Base-by-base conservation (phyloP, 2,888 invertebrate species). In the Ischnura elegans region DNA sequence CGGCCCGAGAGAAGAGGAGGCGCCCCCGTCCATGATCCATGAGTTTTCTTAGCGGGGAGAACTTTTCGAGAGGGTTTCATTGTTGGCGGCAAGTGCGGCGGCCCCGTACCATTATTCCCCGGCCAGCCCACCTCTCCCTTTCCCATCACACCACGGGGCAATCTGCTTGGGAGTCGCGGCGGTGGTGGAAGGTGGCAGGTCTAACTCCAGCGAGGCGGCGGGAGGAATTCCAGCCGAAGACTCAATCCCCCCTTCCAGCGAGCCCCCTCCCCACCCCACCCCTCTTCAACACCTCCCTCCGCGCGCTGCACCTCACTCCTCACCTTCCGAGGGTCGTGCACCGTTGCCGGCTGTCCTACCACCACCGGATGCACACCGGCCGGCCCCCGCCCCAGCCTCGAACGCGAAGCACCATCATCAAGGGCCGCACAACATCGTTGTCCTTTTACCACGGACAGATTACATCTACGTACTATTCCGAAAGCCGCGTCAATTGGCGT, bases 1-100 rank as follows among this genome's bases (percentile, higher is more conserved):
- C 87, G 29, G 51, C 47, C 8, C 5, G 21, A 36, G 87, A 29
- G 8, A 6, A 29, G 8, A 6, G 29, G 25, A 51, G 90, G 90
- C 90, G 61, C 90, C 90, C 90, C 5, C 29, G 29, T 43, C 90
- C 25, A 61, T 61, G 55, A 6, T 29, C 8, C 2, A 42, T 45
- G 55, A 42, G 90, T 90, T 90, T 90, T 90, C 90, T 90, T 66
- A 90, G 90, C 13, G 51, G 51, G 87, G 90, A 13, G 10, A 43
- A 43, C 25, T 66, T 66, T 45, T 61, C n/a, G 61, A 61, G 61
- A 55, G 42, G 90, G 61, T 90, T 90, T 90, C 90, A 90, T 90
- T 90, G 90, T 90, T 90, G 61, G 90, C 61, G 90, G 90, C 90
- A 90, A 90, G 90, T 90, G 90, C 61, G 90, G 76, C 90, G 55